A percentile compares a stretch with the other conserved stretches of the same genome.
These are phyloP conservation scores for Paraplagusia blochii DNA, from an alignment of 2,113 vertebrate species.

Conservation along the genomic window DNA sequence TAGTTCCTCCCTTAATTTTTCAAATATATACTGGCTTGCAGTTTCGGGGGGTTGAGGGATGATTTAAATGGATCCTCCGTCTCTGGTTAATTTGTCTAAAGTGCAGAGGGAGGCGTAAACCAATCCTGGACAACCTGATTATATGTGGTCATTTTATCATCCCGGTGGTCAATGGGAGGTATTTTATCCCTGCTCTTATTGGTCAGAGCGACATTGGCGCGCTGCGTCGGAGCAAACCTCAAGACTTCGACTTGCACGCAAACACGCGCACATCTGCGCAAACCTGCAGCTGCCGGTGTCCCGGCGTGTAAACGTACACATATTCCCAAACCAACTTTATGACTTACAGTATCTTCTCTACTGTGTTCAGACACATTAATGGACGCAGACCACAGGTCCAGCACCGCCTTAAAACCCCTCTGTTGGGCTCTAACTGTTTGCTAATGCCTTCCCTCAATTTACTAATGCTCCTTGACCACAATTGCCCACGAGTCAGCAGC, in stretches of 20 bases:
- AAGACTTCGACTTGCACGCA: not conserved
- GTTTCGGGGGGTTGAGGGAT: conserved; percentile 22
- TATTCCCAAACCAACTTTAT: conserved; percentile 40
- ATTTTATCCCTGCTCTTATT: conserved; percentile 23
- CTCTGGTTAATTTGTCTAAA: conserved; percentile 44
- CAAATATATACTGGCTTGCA: conserved; percentile 21
- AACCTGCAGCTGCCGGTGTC: conserved; percentile 6
- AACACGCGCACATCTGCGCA: conserved; percentile 6
- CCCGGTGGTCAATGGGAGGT: conserved; percentile 39
- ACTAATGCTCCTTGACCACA: conserved; percentile 64
- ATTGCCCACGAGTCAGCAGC: conserved; percentile 61
- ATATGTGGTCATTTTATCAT: conserved; percentile 52
- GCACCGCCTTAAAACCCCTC: conserved; percentile 45
- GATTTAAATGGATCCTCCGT: conserved; percentile 32
- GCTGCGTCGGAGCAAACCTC: conserved; percentile 10
- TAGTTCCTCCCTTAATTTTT: conserved; percentile 38
- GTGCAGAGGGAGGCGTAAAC: conserved; percentile 60
- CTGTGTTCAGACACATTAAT: conserved; percentile 57
- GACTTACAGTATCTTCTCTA: conserved; percentile 27
- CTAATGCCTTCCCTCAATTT: conserved; percentile 63
- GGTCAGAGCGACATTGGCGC: conserved; percentile 18
- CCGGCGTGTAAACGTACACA: conserved; percentile 4
- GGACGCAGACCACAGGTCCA: conserved; percentile 55
- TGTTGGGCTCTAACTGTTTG: conserved; percentile 47
- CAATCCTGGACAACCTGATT: conserved; percentile 50